Conservation (phyloP, 64 coral and sea anemone species). For the Montipora cactus region DNA sequence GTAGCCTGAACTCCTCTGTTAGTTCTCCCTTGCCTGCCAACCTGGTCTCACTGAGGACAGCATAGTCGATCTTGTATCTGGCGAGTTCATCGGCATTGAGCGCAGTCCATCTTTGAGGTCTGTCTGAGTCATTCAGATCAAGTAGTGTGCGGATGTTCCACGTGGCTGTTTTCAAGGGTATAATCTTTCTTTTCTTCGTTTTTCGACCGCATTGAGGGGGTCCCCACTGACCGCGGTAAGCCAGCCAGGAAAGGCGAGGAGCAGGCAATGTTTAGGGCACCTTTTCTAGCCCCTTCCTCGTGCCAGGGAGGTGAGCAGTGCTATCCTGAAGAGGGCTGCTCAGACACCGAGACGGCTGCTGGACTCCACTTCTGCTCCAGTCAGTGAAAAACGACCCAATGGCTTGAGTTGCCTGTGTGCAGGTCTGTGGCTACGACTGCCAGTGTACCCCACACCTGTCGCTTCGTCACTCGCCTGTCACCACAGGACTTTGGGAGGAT, state of each 20-base stretch:
- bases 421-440: no score
- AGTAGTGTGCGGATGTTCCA: conserved; percentile 12
- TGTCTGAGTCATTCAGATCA: neutral
- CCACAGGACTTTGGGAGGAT: no score
- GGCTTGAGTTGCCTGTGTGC: no score
- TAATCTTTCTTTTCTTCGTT: no score
- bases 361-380: no score
- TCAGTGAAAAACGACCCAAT: no score
- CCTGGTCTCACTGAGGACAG: neutral
- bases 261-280: no score
- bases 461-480: no score
- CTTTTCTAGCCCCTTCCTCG: neutral
- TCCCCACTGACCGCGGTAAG: no score
- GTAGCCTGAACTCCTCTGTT: neutral
- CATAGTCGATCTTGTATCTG: neutral
- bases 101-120: conserved; percentile 43
- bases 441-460: no score
- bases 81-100: conserved; percentile 24
- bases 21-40: neutral
- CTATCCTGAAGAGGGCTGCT: neutral
- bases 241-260: no score
- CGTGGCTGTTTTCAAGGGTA: neutral
- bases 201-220: no score
- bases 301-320: neutral
- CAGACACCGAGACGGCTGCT: neutral